These are phyloP conservation scores for Dissostichus mawsoni DNA, from an alignment of 2,113 vertebrate genomes.

Conservation along the genomic window DNA sequence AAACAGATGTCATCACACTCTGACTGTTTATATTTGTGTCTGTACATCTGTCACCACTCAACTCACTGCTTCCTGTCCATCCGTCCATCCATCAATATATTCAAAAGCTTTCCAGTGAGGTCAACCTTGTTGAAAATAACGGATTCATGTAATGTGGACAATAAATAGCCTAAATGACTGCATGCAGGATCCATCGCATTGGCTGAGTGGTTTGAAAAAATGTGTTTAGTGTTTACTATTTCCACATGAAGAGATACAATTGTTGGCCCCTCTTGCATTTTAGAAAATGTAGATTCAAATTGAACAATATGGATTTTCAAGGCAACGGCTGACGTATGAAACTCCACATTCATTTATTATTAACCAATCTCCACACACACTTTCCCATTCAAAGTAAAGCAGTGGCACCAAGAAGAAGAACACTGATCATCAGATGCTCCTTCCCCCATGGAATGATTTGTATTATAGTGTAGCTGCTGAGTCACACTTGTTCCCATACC, in stretches of 20 bases:
- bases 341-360: conserved; percentile 23
- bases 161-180: conserved; percentile 18
- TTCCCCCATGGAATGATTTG: conserved; percentile 30
- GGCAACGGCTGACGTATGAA: conserved; percentile 24
- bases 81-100: conserved; percentile 2
- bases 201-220: conserved; percentile 21
- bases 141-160: conserved; percentile 33
- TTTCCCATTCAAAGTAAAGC: conserved; percentile 26
- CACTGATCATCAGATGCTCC: background rate
- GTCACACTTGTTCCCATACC: conserved; percentile 75
- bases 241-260: conserved; percentile 29
- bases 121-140: conserved; percentile 30
- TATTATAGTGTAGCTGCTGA: conserved; percentile 63
- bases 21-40: conserved; percentile 35
- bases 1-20: conserved; percentile 55
- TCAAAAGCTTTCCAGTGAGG: conserved; percentile 32
- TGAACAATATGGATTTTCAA: conserved; percentile 42
- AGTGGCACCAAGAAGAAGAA: background rate
- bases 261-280: conserved; percentile 11
- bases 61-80: background rate
- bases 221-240: conserved; percentile 30
- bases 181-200: conserved; percentile 12
- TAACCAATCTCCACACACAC: conserved; percentile 31
- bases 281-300: conserved; percentile 16
- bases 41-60: conserved; percentile 26